A percentile compares a stretch with the other conserved stretches of the same genome.
These are phyloP conservation scores for Epinephelus cyanopodus DNA, from an alignment of 2,113 vertebrate genomes.

Conservation along the genomic window DNA sequence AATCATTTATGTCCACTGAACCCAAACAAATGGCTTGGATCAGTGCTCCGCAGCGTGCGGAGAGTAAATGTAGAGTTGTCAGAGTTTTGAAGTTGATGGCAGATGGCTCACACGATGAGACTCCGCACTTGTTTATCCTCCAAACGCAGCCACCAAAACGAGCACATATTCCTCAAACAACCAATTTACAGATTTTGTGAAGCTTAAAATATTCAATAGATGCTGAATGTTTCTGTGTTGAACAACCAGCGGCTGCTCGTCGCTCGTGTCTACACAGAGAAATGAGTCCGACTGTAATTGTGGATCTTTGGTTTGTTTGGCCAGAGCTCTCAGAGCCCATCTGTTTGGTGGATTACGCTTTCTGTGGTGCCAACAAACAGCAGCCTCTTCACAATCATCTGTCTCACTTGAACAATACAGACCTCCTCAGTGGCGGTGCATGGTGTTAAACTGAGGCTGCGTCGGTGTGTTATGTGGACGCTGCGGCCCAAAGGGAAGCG, in stretches of 20 bases:
- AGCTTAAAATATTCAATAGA: slow-evolving; percentile 34
- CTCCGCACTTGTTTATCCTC: slow-evolving; percentile 24
- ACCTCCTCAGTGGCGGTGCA: neutral
- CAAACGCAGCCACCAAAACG: neutral
- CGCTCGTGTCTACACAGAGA: slow-evolving; percentile 25
- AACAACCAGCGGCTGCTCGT: slow-evolving; percentile 19
- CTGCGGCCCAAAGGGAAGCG: neutral
- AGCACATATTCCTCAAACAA: slow-evolving; percentile 28
- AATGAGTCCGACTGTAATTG: slow-evolving; percentile 11
- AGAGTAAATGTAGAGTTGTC: neutral
- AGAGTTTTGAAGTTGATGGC: neutral
- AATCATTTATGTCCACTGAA: neutral
- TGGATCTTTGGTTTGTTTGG: slow-evolving; percentile 38
- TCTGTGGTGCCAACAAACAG: slow-evolving; percentile 30
- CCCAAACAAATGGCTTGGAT: neutral
- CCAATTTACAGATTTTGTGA: slow-evolving; percentile 17
- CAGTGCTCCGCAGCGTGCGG: neutral
- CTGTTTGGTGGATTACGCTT: slow-evolving; percentile 56
- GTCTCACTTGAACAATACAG: slow-evolving; percentile 38
- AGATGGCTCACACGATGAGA: slow-evolving; percentile 3
- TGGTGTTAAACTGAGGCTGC: neutral
- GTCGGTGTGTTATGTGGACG: neutral
- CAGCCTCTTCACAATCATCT: slow-evolving; percentile 50
- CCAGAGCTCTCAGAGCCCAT: slow-evolving; percentile 42
- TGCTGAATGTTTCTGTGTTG: neutral